Percentiles rank a stretch among this genome's conserved stretches.
These are phyloP conservation scores for Maylandia zebra DNA, from an alignment of 2,113 vertebrate genomes.

Conservation along the genomic window DNA sequence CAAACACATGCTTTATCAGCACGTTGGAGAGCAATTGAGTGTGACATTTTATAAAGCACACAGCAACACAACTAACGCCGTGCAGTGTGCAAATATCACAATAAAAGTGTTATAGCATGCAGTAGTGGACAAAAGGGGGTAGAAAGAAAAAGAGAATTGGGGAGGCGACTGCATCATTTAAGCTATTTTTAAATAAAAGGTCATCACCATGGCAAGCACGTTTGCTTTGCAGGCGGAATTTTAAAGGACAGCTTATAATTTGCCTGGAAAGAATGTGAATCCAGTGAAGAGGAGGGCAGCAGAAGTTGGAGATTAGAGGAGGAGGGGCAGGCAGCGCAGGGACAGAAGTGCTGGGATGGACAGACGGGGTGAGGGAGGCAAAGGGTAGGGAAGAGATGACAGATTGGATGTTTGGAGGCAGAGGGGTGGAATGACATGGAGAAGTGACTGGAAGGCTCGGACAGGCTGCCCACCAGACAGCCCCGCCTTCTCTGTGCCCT, in stretches of 20 bases:
- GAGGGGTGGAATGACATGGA: conserved; percentile 40
- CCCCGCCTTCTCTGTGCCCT: conserved; percentile 8
- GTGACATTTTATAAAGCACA: no score
- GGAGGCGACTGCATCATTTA: not conserved
- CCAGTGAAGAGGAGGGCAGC: not conserved
- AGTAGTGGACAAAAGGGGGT: not conserved
- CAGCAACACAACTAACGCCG: no score
- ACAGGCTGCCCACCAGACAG: conserved; percentile 22
- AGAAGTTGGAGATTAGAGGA: not conserved
- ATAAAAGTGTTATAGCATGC: not conserved
- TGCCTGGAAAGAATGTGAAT: conserved; percentile 1
- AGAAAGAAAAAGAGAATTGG: not conserved
- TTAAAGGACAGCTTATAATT: not conserved
- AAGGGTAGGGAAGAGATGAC: conserved; percentile 8
- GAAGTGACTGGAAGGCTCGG: conserved; percentile 2
- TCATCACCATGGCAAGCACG: not conserved
- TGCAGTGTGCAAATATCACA: not conserved
- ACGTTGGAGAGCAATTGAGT: no score
- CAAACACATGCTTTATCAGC: no score
- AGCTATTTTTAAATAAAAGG: not conserved
- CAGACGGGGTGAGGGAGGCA: not conserved
- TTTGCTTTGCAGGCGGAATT: not conserved
- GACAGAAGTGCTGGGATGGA: not conserved
- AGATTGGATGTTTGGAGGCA: conserved; percentile 19
- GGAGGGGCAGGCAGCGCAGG: not conserved